Base-by-base conservation (phyloP, 2,113 vertebrate species). In the Rallus limicola region DNA sequence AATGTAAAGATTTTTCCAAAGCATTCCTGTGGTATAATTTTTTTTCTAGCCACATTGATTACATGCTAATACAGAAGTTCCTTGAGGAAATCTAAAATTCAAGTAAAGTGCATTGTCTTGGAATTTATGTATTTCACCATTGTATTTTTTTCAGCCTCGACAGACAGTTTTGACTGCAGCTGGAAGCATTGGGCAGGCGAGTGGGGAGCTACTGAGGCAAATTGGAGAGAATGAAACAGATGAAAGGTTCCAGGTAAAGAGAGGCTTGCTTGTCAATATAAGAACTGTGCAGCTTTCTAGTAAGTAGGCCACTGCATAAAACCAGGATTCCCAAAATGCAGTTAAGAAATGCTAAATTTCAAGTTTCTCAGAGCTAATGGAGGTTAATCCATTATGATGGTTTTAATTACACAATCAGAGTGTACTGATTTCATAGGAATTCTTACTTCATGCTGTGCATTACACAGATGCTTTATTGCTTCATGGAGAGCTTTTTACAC, bases 191-290 rank as follows among this genome's bases (percentile, higher is more conserved):
- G 99, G 99, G 17, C 99, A 99, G 96, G 99, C 99, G 91, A 99
- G 99, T 0, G 99, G 99, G 69, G 99, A 99, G 92, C 98, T 99
- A 16, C 98, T 99, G 80, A 98, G 99, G 62, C 99, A 99, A 92
- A 99, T 99, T n/a, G 99, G 99, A 90, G 99, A 99, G 97, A 99
- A 98, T 53, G 99, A 99, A 98, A 99, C 99, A 0, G 99, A 99
- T 80, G 99, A 99, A 95, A 98, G 99, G 82, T 99, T 99, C 97
- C 99, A 99, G 98, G 99, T 99, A 97, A 96, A 33, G 69, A 80
- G 31, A 9, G 38, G 6, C 2, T 28, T 74, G 33, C 56, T 67
- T 53, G 36, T 69, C 62, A 33, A 62, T 48, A 23, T 60, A 59
- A 82, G 44, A 76, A 48, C n/a, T 44, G 18, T 48, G 29, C 69